Evolutionary conservation across 2,888 invertebrate genomes (phyloP), one percentile per base, ranked within the genome.

Genomic region (Drosophila koepferae): DNA sequence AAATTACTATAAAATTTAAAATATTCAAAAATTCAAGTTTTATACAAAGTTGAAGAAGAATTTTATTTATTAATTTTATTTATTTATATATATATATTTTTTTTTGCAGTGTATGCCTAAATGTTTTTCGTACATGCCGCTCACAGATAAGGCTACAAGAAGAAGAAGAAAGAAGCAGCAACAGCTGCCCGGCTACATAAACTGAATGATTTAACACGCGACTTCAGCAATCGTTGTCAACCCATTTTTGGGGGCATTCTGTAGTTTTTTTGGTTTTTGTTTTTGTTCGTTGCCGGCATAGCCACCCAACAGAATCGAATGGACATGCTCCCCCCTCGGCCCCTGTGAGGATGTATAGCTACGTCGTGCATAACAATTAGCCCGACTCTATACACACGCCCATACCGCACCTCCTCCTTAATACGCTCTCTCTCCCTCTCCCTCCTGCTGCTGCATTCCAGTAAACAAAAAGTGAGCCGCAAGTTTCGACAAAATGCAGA

Each of bases 331-430:
- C 51, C 34, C 14, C 3, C 12, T 0, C 20, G 20, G 2, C 20
- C 7, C 34, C 51, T 6, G 3, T 18, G 51, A 8, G 41, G 4
- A 36, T 38, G 36, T 36, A 44, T 46, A 58, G 55, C 41, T 41
- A 43, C 44, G 70, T 49, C 40, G 23, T 63, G 78, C 78, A 63
- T 75, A 68, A 56, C 68, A 76, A 76, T 76, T 67, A 67, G 61
- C 31, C 16, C 38, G 40, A 20, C 54, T 70, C 63, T 9, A 20
- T 6, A 20, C 28, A 10, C 49, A 28, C 7, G 40, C 23, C 41
- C 14, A 18, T 40, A 2, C 48, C 55, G 48, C 48, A 23, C 4
- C 0, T 10, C 40, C 34, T 10, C 2, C 12, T 23, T 23, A 23
- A 23, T 23, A 23, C 23, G 23, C n/a, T 4, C 18, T 34, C 9